Evolutionary conservation across 2,113 vertebrate species (phyloP), one percentile per base, ranked within the genome.

Genomic region (Mormoops blainvillei): DNA sequence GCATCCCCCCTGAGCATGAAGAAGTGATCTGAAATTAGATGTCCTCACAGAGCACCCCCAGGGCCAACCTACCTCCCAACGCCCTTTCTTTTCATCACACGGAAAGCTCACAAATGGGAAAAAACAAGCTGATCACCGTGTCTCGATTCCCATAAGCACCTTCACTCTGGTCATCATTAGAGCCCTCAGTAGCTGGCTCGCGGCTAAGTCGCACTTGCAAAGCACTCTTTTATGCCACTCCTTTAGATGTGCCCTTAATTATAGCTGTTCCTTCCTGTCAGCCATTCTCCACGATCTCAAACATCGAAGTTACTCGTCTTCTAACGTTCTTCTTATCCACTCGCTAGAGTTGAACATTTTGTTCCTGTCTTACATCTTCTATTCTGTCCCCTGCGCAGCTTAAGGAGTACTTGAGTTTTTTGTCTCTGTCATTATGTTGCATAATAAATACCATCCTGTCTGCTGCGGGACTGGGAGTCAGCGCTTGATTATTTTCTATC

Each of bases 341-440:
- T 97, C 93, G 93, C 95, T 97, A 95, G 89, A 86, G 48, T 31
- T 50, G 86, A 96, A 96, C 96, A 96, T 89, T 96, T 91, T 96
- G 91, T 96, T 93, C 95, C 90, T 80, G 86, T 78, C 93, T 94
- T 89, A 43, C 54, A 91, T 82, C 67, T 85, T 67, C 86, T 80
- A 54, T 73, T 68, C 86, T 82, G 85, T 87, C 67, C 50, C 87
- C 63, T 61, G 61, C 33, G 80, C 83, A 80, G 87, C 83, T 91
- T 91, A 94, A 97, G 90, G 85, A 95, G 73, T 85, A 71, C 94
- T 96, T 82, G 94, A 96, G 82, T 67, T 87, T 96, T 96, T 82
- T 83, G 82, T 88, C 94, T 88, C 94, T 85, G n/a, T 24, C 82
- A 58, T 81, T 87, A 92, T 7, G 1, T 22, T 58, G 63, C 36